Conservation (phyloP, 2,797 vertebrate genomes). For the Sorex maritimensis region DNA sequence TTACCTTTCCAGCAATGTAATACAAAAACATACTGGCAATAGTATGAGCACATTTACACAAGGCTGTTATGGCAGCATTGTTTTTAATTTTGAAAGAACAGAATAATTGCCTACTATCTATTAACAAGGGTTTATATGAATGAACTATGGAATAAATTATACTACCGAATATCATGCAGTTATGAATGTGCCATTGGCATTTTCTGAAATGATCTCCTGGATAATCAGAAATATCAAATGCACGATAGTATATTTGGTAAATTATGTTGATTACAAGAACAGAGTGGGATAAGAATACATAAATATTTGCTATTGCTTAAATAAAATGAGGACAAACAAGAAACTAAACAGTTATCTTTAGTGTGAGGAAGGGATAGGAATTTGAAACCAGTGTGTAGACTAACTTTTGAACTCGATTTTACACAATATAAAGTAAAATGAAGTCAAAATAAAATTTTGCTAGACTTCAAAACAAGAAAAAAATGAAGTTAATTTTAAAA, state of each 20-base stretch:
- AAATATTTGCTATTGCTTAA: conserved; percentile 42
- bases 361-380: not conserved
- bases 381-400: not conserved
- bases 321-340: conserved; percentile 17
- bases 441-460: conserved; percentile 44
- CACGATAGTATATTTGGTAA: not conserved
- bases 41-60: conserved; percentile 4
- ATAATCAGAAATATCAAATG: not conserved
- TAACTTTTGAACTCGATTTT: conserved; percentile 26
- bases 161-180: not conserved
- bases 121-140: not conserved
- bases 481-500: conserved; percentile 42
- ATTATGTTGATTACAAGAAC: conserved; percentile 35
- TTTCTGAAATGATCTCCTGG: not conserved
- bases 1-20: not conserved
- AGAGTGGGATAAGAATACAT: not conserved
- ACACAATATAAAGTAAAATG: not conserved
- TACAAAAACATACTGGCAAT: not conserved
- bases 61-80: not conserved
- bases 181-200: not conserved
- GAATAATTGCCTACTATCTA: not conserved
- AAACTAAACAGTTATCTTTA: not conserved
- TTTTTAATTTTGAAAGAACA: conserved; percentile 50
- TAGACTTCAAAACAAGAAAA: conserved; percentile 49
- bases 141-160: not conserved